Percentiles rank a stretch among this genome's conserved stretches.
These are phyloP conservation scores for Dilophus febrilis DNA, from an alignment of 2,888 invertebrate species.

Conservation along the genomic window DNA sequence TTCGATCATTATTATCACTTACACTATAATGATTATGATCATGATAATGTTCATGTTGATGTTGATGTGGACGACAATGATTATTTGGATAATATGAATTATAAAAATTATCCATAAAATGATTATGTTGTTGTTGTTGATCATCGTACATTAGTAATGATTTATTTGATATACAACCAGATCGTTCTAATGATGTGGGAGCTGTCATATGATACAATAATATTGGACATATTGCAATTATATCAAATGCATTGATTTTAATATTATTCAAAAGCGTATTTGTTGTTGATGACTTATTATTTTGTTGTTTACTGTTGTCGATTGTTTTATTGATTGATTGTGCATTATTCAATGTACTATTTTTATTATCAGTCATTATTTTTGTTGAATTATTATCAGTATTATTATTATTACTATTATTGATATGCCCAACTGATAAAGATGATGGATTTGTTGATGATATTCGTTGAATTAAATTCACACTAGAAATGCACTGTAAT, in stretches of 20 bases:
- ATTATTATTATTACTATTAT: background rate
- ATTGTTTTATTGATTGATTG: background rate
- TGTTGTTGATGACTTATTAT: background rate
- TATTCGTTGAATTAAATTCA: slow-evolving; percentile 24
- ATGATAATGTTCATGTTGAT: background rate
- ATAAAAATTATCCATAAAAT: slow-evolving; percentile 6
- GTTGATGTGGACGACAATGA: slow-evolving; percentile 4
- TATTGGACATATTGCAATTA: slow-evolving; percentile 45
- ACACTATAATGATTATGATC: background rate
- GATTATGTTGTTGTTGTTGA: slow-evolving; percentile 4
- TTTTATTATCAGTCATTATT: background rate
- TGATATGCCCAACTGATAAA: background rate
- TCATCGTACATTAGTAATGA: slow-evolving; percentile 14
- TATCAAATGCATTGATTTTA: slow-evolving; percentile 12
- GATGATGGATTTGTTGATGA: slow-evolving; percentile 4
- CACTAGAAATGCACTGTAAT: slow-evolving; percentile 35
- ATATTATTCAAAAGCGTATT: slow-evolving; percentile 3
- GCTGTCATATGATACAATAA: slow-evolving; percentile 47
- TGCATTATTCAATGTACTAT: background rate
- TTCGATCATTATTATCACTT: slow-evolving; percentile 14
- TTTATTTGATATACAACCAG: slow-evolving; percentile 37
- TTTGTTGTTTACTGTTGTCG: background rate
- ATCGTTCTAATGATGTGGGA: slow-evolving; percentile 33
- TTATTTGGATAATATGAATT: slow-evolving; percentile 10
- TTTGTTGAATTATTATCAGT: background rate